Base-by-base conservation (phyloP, 2,113 vertebrate genomes). In the Pseudorasbora parva region DNA sequence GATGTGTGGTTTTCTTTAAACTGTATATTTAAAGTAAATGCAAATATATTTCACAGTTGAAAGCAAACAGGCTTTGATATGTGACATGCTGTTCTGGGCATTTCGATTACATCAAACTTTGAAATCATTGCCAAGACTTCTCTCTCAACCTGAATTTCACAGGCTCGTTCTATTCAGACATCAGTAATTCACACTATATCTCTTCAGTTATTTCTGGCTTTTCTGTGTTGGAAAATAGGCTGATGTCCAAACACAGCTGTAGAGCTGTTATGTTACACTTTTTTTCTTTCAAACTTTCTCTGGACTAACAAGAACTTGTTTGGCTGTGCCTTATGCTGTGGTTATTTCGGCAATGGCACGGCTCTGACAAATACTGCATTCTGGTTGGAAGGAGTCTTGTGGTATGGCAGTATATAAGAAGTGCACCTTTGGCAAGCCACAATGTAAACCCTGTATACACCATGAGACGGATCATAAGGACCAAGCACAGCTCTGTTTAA, bases 351-450 rank as follows among this genome's bases (percentile, higher is more conserved):
- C 75, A 45, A 43, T 77, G 56, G 62, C 80, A 71, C 83, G 9
- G 51, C 11, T 60, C 80, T 73, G 85, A 82, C 69, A 72, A 86
- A 86, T 86, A 72, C 43, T 83, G 37, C 76, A 83, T 37, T 27
- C 57, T 78, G 68, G 47, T 68, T 85, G 12, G 59, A 87, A 82
- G 69, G 43, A 54, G 51, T 41, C 71, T 79, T 83, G 64, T 87
- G 82, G 54, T 74, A 51, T 33, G 19, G 54, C 64, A 76, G 49
- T 59, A 49, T 62, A 25, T 37, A 64, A 76, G 25, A 76, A 9
- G 21, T 7, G 51, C n/a, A 62, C 43, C 43, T 49, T 60, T 82
- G 79, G 79, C 66, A 82, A 12, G 30, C 60, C 74, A 64, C 23
- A 83, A 43, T 73, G 10, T 57, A 75, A 56, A 82, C 41, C 30